Conservation (phyloP, 2,113 vertebrate species). For the Ursus arctos region DNA sequence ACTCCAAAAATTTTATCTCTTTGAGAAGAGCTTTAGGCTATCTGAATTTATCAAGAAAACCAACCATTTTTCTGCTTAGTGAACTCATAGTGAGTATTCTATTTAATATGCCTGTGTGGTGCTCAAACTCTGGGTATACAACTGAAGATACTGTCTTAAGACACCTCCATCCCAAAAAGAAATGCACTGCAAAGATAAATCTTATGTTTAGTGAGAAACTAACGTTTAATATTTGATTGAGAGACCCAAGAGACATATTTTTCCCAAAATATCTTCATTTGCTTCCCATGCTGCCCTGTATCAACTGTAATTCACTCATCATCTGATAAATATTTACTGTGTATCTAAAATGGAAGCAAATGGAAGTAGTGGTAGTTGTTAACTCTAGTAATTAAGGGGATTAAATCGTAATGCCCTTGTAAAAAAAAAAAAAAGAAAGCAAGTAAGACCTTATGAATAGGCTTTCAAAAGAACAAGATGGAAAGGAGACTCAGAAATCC, state of each 20-base stretch:
- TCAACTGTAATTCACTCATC: not conserved
- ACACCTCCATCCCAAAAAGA: not conserved
- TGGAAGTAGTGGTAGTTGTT: not conserved
- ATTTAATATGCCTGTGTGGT: not conserved
- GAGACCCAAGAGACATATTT: conserved; percentile 4
- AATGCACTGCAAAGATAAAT: not conserved
- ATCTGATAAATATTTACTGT: not conserved
- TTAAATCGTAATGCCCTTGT: not conserved
- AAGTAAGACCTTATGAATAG: not conserved
- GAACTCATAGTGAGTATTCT: not conserved
- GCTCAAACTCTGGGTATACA: not conserved
- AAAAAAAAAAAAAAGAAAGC: not conserved
- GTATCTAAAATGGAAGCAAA: not conserved
- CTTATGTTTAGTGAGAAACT: not conserved
- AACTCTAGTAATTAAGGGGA: not conserved
- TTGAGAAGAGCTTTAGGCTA: not conserved
- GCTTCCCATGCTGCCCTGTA: not conserved
- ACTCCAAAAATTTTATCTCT: not conserved
- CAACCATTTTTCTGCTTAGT: conserved; percentile 2
- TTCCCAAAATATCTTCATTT: not conserved
- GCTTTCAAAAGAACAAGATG: not conserved
- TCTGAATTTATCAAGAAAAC: conserved; percentile 43
- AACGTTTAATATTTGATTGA: not conserved
- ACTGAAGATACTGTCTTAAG: not conserved
- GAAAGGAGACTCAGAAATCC: not conserved